These are phyloP conservation scores for Paracanthobrama guichenoti DNA, from an alignment of 2,113 vertebrate genomes.

Conservation along the genomic window DNA sequence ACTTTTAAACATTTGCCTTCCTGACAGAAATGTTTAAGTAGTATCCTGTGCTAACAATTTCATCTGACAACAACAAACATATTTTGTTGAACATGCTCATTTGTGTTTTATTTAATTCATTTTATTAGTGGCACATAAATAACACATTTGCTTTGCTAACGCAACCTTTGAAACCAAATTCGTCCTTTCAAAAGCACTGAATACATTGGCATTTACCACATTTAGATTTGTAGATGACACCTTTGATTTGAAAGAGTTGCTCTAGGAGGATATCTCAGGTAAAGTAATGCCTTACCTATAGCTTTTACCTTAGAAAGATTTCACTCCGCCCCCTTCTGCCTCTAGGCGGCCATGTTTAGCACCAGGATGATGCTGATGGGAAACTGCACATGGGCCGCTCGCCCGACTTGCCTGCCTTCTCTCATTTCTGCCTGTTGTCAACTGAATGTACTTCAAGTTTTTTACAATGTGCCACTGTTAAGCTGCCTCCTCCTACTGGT, in stretches of 20 bases:
- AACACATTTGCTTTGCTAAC: background rate
- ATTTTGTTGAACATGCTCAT: too few species aligned
- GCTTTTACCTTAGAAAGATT: constrained; percentile 68
- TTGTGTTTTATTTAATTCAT: too few species aligned
- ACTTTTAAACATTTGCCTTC: background rate
- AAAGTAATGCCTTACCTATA: constrained; percentile 65
- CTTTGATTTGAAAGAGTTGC: constrained; percentile 16
- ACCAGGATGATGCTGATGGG: constrained; percentile 76
- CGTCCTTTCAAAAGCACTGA: background rate
- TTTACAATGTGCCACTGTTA: constrained; percentile 91
- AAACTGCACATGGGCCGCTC: constrained; percentile 74
- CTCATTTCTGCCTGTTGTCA: constrained; percentile 92
- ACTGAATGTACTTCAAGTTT: constrained; percentile 93
- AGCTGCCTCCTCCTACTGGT: constrained; percentile 96
- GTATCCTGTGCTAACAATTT: background rate
- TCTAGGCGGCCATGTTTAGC: constrained; percentile 74
- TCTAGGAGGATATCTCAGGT: constrained; percentile 57
- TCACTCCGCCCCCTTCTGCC: constrained; percentile 64
- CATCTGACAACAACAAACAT: background rate
- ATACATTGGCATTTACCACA: constrained; percentile 11
- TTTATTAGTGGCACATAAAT: background rate
- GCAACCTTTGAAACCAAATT: constrained; percentile 14
- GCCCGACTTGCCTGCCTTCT: constrained; percentile 79
- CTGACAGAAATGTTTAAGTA: background rate
- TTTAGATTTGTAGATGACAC: background rate